phyloP scores from a whole-genome alignment of 2,888 invertebrate genomes.

The Sinopyrophorus schimmeli region DNA sequence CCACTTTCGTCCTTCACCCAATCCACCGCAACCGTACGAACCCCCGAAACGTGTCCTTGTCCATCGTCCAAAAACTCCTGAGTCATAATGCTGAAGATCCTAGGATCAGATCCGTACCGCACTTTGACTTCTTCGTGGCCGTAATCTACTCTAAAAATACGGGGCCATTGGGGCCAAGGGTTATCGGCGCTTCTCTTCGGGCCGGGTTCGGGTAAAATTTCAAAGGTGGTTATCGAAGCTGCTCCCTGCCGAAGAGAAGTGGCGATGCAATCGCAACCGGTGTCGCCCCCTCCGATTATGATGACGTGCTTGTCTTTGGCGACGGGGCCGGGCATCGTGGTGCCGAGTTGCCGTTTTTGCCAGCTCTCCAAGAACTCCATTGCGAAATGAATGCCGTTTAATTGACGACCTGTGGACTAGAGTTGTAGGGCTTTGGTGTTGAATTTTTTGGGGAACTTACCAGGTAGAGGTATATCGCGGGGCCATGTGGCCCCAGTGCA shows the following conservation, averaged over 20 bases:
- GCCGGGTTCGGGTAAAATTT: constrained; percentile 94
- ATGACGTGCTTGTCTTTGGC: constrained; percentile 95
- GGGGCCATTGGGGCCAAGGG: constrained; percentile 99
- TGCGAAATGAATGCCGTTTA: constrained; percentile 94
- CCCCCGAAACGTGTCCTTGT: constrained; percentile 85
- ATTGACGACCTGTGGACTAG: constrained; percentile 70
- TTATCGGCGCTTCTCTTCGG: constrained; percentile 80
- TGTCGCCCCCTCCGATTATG: constrained; percentile 86
- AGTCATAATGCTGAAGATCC: constrained; percentile 90
- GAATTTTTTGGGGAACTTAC: constrained; percentile 55
- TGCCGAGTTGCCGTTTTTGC: constrained; percentile 92
- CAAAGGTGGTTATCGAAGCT: constrained; percentile 87
- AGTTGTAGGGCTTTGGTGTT: too few relatives aligned
- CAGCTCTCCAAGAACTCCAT: constrained; percentile 97
- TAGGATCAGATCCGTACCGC: constrained; percentile 90
- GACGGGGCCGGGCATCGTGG: constrained; percentile 59
- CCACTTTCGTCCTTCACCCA: constrained; percentile 93
- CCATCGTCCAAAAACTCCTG: constrained; percentile 94
- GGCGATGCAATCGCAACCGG: constrained; percentile 97
- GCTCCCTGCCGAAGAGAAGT: constrained; percentile 95
- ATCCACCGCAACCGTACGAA: constrained; percentile 86
- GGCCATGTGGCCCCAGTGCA: constrained; percentile 97
- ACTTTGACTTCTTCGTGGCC: constrained; percentile 94
- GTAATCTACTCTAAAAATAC: constrained; percentile 95
- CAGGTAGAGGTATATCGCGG: constrained; percentile 83